Conservation (phyloP, 2,797 vertebrate genomes). For the Microhierax caerulescens region DNA sequence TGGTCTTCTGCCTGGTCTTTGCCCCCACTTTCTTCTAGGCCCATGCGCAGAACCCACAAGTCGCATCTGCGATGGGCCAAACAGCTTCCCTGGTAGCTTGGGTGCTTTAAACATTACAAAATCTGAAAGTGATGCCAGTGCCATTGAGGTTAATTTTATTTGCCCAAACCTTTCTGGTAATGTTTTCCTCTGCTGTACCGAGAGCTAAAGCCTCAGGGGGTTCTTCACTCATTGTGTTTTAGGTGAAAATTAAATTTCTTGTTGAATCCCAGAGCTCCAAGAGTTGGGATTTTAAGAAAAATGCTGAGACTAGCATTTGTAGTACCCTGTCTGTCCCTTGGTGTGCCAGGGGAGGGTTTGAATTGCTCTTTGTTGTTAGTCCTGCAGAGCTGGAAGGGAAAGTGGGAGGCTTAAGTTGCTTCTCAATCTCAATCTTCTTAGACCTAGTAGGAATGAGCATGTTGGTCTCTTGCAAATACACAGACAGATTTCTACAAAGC, state of each 20-base stretch:
- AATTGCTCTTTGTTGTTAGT: background rate
- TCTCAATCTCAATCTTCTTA: background rate
- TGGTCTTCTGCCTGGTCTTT: background rate
- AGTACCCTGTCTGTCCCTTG: background rate
- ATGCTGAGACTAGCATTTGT: background rate
- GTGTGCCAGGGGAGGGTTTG: background rate
- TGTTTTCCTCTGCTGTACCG: background rate
- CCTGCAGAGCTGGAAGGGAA: background rate
- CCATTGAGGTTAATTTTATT: background rate
- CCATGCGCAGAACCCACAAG: rapidly evolving
- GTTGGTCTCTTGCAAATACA: background rate
- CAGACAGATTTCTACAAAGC: background rate
- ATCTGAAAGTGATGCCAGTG: background rate
- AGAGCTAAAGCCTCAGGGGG: background rate
- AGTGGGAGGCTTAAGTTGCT: background rate
- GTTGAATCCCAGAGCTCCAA: background rate
- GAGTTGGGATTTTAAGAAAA: background rate
- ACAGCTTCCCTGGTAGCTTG: background rate
- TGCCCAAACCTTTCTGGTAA: background rate
- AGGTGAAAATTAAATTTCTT: slow-evolving; percentile 14
- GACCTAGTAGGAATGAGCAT: background rate
- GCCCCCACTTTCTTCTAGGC: background rate
- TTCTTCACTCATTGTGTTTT: background rate
- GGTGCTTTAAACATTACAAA: background rate
- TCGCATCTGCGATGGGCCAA: background rate